Evolutionary conservation across 2,888 invertebrate genomes (phyloP).

Genomic region (Eupeodes luniger): DNA sequence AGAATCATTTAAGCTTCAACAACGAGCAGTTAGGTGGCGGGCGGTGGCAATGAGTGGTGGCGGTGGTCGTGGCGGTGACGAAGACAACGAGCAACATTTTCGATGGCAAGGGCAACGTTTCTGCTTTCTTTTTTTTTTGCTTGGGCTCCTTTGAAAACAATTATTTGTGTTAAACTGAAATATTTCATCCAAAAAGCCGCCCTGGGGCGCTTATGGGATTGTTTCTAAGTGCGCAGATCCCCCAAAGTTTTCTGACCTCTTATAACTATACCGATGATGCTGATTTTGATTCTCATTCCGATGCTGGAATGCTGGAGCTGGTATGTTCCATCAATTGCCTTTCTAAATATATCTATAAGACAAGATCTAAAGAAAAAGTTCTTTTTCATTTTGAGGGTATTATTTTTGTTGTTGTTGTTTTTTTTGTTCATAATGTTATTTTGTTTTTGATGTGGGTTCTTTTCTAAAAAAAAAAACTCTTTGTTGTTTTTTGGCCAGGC

Average conservation of each 20-base stretch:
- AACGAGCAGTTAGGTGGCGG: background rate
- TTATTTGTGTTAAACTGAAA: conserved; percentile 63
- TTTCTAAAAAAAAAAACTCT: conserved; percentile 8
- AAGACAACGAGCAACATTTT: background rate
- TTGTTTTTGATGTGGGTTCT: conserved; percentile 6
- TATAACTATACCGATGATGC: too few species aligned
- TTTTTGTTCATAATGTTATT: background rate
- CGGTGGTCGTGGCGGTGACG: background rate
- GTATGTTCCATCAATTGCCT: background rate
- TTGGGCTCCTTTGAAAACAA: conserved; percentile 50
- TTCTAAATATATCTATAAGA: conserved; percentile 14
- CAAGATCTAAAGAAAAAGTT: conserved; percentile 29
- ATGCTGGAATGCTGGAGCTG: too few species aligned
- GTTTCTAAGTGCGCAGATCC: conserved; percentile 50
- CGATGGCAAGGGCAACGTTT: conserved; percentile 1
- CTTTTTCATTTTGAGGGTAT: background rate
- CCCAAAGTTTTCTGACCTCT: conserved; percentile 61
- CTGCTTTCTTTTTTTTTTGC: background rate
- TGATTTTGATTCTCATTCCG: too few species aligned
- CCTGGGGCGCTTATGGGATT: conserved; percentile 49
- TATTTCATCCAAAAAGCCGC: conserved; percentile 57
- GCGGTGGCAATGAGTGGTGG: background rate
- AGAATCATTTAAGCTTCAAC: conserved; percentile 23
- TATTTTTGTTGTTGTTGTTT: background rate
- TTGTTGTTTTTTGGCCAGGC: conserved; percentile 7